Base-by-base conservation (phyloP, 2,797 vertebrate genomes). In the Myoxocephalus aenaeus region DNA sequence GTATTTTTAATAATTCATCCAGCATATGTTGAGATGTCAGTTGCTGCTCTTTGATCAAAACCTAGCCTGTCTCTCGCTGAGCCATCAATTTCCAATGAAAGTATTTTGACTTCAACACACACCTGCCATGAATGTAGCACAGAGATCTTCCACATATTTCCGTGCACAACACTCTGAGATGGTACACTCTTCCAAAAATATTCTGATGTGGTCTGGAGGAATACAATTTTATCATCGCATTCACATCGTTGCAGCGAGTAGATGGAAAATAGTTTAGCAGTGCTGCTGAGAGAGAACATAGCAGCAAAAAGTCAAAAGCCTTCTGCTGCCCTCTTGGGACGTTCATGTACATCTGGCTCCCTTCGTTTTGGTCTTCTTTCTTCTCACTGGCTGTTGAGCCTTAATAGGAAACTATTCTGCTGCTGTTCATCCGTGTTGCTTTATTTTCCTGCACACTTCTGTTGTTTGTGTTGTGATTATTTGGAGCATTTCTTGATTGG, bases 1-100 rank as follows among this genome's bases (percentile, higher is more conserved):
- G 91, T 93, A 93, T 90, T 90, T 94, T 95, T 89, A 95, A 96
- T 95, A 94, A 94, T 96, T 95, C 86, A 95, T 95, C 73, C 82
- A 71, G 92, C 94, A 95, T 94, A 94, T 94, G 95, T 94, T 90
- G 83, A 94, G 90, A 92, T 92, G 93, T 94, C 94, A 93, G 89
- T 90, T 79, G 81, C 77, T 79, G 80, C 2, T 44, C 93, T 95
- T 95, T 95, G 94, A 96, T 95, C 94, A 94, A 81, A 90, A 84
- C 79, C 82, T 70, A 74, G 86, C 85, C 90, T 92, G 91, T 93
- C 93, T 94, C 83, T 83, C 17, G 85, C 87, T 90, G 89, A 91
- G 86, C 89, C 91, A 92, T 93, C 89, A 89, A 15, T 91, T 92
- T 93, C 80, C 83, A 89, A 42, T 82, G 82, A 89, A 92, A 88